These are phyloP conservation scores for Hydropsyche tenuis DNA, from an alignment of 1,140 invertebrate genomes.

Conservation along the genomic window DNA sequence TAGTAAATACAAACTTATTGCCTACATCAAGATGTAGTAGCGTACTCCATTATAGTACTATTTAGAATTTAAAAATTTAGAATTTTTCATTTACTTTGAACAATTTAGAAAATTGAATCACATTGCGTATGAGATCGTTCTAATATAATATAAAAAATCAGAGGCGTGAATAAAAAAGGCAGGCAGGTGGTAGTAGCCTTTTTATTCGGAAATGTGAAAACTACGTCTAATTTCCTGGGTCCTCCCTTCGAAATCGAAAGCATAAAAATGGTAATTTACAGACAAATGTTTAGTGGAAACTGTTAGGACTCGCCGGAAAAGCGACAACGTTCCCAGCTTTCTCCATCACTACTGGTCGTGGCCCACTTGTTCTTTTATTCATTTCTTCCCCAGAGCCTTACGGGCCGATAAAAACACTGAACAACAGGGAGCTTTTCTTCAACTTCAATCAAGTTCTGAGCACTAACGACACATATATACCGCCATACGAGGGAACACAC, in stretches of 20 bases:
- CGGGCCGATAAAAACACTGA: not conserved
- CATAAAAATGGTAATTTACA: slow-evolving; percentile 22
- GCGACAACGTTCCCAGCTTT: not conserved
- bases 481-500: slow-evolving; percentile 1
- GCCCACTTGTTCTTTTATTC: slow-evolving; percentile 12
- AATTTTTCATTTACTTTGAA: no score
- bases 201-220: not conserved
- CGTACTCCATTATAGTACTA: no score
- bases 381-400: not conserved
- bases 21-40: no score
- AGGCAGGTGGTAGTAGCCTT: not conserved
- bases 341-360: not conserved
- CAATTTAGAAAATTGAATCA: no score
- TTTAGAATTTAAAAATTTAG: no score
- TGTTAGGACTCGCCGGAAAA: not conserved
- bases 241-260: slow-evolving; percentile 6
- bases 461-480: not conserved
- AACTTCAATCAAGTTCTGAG: slow-evolving; percentile 14
- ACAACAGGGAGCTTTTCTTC: not conserved
- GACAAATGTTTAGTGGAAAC: slow-evolving; percentile 15
- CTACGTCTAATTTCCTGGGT: slow-evolving; percentile 16
- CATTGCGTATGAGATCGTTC: no score
- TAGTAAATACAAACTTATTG: no score
- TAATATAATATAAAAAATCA: no score
- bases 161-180: no score